Evolutionary conservation across 30 jellyfish, hydroid and myxozoan genomes (phyloP), one percentile per base, ranked within the genome.

Genomic region (Aurelia aurita): DNA sequence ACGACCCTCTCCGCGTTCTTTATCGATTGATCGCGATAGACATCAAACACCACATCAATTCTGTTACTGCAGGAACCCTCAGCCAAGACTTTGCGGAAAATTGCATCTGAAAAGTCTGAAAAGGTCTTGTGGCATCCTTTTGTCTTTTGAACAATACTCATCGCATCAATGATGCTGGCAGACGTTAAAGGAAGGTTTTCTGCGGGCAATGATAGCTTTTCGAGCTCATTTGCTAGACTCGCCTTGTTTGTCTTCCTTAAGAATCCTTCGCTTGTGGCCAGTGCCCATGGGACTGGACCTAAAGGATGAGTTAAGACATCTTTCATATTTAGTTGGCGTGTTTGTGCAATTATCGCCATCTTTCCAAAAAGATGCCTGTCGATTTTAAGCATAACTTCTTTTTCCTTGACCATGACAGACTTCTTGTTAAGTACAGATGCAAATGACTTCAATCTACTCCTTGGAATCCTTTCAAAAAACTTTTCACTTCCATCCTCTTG

Each of bases 271-370:
- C 63, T 21, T 18, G 74, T 65, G 8, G 82, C 82, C 35, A 77
- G 68, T 16, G 89, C 79, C 89, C 89, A 77, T 58, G 89, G 89
- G 20, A 77, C 70, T 58, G 89, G 79, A 63, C 89, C 89, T 31
- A 77, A 46, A 31, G 80, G 79, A 45, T 77, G 69, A 22, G 69
- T 77, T 59, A 77, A 77, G 18, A 77, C 89, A 59, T 77, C 89
- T 77, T 35, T 77, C 89, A 77, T 58, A 59, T 77, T 45, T 25
- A 77, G 67, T 77, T 59, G 51, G 65, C 89, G 67, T 58, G 79
- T 35, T 77, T 58, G 89, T 77, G 89, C 89, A 58, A 77, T 31
- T 49, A 62, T 43, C 28, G 79, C 89, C 79, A 58, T 35, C 69
- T 46, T 58, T 35, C 69, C 77, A 58, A 77, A 77, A 34, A 77